phyloP scores from a whole-genome alignment of 2,797 vertebrate species.

The Gymnoscopelus braueri region DNA sequence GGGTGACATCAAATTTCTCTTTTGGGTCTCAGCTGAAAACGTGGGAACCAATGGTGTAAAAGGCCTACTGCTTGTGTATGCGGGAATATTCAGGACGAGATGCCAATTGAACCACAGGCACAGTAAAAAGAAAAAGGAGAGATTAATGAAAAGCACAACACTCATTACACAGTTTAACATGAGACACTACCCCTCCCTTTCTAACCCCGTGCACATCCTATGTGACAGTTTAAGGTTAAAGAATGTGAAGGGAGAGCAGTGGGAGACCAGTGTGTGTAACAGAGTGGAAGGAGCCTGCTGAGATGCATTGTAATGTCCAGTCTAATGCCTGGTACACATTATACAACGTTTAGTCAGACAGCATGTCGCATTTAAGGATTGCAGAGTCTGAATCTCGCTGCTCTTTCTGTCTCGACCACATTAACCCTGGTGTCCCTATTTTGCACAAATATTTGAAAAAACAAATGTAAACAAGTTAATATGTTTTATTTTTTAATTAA shows the following conservation, averaged over 20 bases:
- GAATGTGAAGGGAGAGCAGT: slow-evolving; percentile 53
- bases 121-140: background rate
- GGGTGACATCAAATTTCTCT: no score
- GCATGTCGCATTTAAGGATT: no score
- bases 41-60: no score
- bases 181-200: slow-evolving; percentile 48
- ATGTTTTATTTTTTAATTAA: no score
- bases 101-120: background rate
- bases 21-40: no score
- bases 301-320: slow-evolving; percentile 53
- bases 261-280: slow-evolving; percentile 57
- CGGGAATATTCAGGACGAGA: slow-evolving; percentile 1
- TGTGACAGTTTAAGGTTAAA: slow-evolving; percentile 66
- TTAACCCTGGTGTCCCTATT: no score
- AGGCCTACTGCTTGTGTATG: background rate
- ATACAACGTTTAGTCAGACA: no score
- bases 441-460: no score
- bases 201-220: slow-evolving; percentile 16
- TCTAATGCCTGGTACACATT: no score
- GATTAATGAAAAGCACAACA: slow-evolving; percentile 28
- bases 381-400: no score
- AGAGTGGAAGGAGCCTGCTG: slow-evolving; percentile 68
- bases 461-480: no score
- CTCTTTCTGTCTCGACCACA: no score
- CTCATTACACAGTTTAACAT: slow-evolving; percentile 50